Evolutionary conservation across 2,113 vertebrate genomes (phyloP).

Genomic region (Chascanopsetta lugubris): DNA sequence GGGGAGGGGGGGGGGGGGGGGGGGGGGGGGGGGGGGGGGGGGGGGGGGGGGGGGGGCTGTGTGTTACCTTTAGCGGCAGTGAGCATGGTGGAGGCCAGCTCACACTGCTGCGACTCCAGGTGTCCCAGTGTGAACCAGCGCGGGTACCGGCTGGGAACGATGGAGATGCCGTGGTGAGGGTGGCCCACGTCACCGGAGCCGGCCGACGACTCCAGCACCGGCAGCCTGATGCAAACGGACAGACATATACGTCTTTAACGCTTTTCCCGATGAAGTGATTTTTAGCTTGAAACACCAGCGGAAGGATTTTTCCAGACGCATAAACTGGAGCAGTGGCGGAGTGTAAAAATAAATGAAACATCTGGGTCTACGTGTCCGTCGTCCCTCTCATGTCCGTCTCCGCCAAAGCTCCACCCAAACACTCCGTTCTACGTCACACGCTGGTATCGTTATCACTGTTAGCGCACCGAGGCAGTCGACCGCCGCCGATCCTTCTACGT

Average conservation of each 20-base stretch:
- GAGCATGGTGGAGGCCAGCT: slow-evolving; percentile 98
- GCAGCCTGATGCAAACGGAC: slow-evolving; percentile 81
- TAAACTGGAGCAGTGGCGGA: neutral
- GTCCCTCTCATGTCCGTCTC: neutral
- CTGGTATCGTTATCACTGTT: neutral
- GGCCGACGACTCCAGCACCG: slow-evolving; percentile 92
- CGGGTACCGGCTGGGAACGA: slow-evolving; percentile 94
- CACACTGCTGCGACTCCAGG: slow-evolving; percentile 98
- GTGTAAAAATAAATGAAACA: neutral
- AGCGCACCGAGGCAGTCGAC: neutral
- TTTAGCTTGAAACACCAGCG: no score
- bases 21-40: no score
- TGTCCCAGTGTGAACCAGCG: slow-evolving; percentile 99
- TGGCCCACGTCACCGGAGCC: slow-evolving; percentile 89
- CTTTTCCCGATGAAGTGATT: neutral
- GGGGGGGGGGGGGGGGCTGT: neutral
- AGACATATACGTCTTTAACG: neutral
- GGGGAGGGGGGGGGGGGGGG: no score
- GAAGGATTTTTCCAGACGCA: neutral
- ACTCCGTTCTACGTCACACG: neutral
- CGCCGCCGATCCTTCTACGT: neutral
- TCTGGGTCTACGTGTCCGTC: neutral
- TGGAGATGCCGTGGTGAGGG: slow-evolving; percentile 94
- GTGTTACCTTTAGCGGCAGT: slow-evolving; percentile 83
- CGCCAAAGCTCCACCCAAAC: neutral